phyloP scores from a whole-genome alignment of 2,797 vertebrate species.

The Ctenosaura bakeri region DNA sequence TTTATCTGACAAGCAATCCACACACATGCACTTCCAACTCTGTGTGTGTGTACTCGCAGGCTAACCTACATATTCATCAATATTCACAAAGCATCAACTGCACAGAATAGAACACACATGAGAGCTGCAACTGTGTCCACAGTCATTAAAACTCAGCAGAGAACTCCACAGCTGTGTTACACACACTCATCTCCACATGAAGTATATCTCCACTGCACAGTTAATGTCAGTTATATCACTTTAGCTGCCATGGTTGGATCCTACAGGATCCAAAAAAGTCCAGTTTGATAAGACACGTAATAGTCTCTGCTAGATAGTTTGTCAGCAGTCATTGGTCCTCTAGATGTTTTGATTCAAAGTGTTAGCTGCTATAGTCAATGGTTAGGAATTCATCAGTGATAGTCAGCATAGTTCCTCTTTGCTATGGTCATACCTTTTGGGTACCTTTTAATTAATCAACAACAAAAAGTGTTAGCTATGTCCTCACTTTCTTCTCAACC shows the following conservation, averaged over 20 bases:
- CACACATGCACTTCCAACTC: background rate
- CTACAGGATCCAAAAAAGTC: too few species aligned
- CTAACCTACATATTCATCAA: background rate
- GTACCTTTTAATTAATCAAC: background rate
- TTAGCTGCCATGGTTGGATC: too few species aligned
- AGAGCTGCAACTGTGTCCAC: background rate
- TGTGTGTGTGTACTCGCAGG: background rate
- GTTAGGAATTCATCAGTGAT: background rate
- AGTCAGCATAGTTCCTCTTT: background rate
- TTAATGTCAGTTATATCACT: too few species aligned
- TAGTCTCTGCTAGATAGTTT: too few species aligned
- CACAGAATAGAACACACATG: background rate
- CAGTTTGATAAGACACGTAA: too few species aligned
- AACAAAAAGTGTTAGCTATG: background rate
- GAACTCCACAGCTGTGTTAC: too few species aligned
- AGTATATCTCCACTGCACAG: background rate
- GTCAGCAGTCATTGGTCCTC: too few species aligned
- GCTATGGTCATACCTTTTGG: too few species aligned
- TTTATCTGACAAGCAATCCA: slow-evolving; percentile 11
- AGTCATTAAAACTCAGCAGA: background rate
- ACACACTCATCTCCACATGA: background rate
- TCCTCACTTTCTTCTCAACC: too few species aligned
- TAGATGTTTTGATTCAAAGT: too few species aligned
- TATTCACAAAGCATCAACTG: background rate
- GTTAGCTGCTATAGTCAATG: too few species aligned